phyloP scores from a whole-genome alignment of 2,888 invertebrate species.

The Megalurothrips usitatus region DNA sequence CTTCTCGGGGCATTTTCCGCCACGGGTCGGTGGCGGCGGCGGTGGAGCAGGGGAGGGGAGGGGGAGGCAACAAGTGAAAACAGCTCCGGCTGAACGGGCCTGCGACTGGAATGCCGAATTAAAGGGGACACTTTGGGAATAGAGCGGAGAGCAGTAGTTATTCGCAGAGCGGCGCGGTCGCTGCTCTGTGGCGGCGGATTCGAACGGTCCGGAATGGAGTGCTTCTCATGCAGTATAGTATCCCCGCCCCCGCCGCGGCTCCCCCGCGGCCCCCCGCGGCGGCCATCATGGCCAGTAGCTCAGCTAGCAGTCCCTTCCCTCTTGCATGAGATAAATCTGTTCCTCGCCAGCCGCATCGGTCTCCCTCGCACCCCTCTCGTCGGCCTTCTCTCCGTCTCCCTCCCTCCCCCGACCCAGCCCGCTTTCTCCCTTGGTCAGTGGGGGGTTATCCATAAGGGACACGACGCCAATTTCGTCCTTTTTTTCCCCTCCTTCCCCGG shows the following conservation, averaged over 20 bases:
- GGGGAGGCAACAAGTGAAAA: conserved; percentile 19
- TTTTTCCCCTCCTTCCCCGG: background rate
- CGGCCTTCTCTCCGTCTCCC: too few species aligned
- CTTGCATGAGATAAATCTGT: conserved; percentile 1
- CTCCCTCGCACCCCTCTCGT: too few species aligned
- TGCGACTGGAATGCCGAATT: background rate
- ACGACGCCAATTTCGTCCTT: conserved; percentile 6
- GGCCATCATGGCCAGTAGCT: background rate
- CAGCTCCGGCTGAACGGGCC: background rate
- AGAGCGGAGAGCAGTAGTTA: too few species aligned
- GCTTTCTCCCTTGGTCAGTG: background rate
- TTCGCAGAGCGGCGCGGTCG: too few species aligned
- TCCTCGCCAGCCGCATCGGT: background rate
- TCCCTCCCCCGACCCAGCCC: background rate
- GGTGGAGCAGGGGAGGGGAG: background rate
- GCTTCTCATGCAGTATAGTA: too few species aligned
- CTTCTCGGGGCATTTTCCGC: background rate
- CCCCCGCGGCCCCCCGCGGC: background rate
- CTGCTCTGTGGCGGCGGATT: too few species aligned
- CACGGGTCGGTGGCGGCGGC: background rate
- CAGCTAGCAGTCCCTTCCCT: background rate
- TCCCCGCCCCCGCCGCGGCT: too few species aligned
- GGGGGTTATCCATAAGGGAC: conserved; percentile 6
- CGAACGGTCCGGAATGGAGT: too few species aligned
- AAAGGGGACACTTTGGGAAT: background rate